Evolutionary conservation across 1,140 invertebrate genomes (phyloP).

Genomic region (Dendrolimus kikuchii): DNA sequence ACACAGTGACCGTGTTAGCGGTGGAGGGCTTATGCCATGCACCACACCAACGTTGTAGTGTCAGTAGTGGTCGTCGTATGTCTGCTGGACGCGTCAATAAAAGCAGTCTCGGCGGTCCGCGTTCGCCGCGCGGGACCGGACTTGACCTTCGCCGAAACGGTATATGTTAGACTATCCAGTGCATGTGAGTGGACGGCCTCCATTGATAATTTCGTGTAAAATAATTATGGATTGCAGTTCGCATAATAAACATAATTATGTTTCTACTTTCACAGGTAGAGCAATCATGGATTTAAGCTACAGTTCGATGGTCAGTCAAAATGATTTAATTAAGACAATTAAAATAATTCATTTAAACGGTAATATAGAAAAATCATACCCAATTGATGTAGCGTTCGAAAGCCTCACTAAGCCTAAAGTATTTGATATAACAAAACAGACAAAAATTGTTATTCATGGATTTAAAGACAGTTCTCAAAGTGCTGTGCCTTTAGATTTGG

Average conservation of each 20-base stretch:
- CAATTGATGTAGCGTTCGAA: constrained; percentile 44
- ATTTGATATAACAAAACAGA: constrained; percentile 60
- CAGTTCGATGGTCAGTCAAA: constrained; percentile 38
- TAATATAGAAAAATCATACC: constrained; percentile 28
- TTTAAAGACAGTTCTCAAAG: constrained; percentile 57
- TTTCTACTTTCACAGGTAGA: constrained; percentile 42
- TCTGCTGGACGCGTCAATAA: constrained; percentile 12
- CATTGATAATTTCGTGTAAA: constrained; percentile 14
- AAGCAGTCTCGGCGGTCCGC: constrained; percentile 14
- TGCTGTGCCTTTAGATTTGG: constrained; percentile 44
- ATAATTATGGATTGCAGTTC: not conserved
- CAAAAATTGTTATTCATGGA: constrained; percentile 61
- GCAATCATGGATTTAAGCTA: constrained; percentile 53
- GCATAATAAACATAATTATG: constrained; percentile 7
- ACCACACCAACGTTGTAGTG: constrained; percentile 30
- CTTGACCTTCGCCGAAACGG: constrained; percentile 52
- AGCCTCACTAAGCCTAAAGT: constrained; percentile 36
- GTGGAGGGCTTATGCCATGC: constrained; percentile 50
- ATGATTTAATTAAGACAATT: constrained; percentile 50
- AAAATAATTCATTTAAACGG: constrained; percentile 48
- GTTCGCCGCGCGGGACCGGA: constrained; percentile 21
- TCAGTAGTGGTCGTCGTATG: constrained; percentile 28
- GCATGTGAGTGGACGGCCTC: constrained; percentile 53
- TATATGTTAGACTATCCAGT: constrained; percentile 55
- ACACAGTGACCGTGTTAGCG: constrained; percentile 57